Evolutionary conservation across 2,888 invertebrate species (phyloP).

Genomic region (Heliconius charithonia): DNA sequence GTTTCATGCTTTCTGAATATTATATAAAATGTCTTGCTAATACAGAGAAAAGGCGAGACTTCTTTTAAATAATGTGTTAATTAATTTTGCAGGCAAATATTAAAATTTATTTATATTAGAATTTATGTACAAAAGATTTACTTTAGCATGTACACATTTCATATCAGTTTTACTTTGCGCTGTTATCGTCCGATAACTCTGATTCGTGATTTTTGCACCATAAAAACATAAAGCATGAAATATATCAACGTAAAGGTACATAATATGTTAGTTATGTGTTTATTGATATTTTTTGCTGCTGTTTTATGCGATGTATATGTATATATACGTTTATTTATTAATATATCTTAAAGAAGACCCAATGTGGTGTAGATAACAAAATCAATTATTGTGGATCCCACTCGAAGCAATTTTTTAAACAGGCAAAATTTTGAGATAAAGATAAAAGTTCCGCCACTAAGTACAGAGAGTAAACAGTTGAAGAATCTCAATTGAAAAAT

Average conservation of each 20-base stretch:
- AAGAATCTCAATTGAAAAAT: too few species aligned
- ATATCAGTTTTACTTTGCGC: constrained; percentile 1
- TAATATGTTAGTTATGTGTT: background rate
- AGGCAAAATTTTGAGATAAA: too few species aligned
- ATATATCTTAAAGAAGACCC: too few species aligned
- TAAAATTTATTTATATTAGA: background rate
- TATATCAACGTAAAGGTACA: background rate
- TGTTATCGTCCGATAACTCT: constrained; percentile 12
- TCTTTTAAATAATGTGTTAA: background rate
- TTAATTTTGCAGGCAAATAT: background rate
- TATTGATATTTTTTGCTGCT: background rate
- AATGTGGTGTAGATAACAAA: background rate
- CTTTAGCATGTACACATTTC: background rate
- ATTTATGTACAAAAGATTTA: background rate
- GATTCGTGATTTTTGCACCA: constrained; percentile 12
- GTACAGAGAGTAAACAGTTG: too few species aligned
- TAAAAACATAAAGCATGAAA: constrained; percentile 12
- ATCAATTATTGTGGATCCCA: background rate
- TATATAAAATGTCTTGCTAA: too few species aligned
- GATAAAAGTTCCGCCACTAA: too few species aligned
- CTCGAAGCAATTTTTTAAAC: too few species aligned
- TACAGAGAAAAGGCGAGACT: too few species aligned
- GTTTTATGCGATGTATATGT: too few species aligned
- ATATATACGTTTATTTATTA: background rate
- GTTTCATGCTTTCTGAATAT: too few species aligned